Conservation (phyloP, 2,113 vertebrate species). For the Crotophaga sulcirostris region DNA sequence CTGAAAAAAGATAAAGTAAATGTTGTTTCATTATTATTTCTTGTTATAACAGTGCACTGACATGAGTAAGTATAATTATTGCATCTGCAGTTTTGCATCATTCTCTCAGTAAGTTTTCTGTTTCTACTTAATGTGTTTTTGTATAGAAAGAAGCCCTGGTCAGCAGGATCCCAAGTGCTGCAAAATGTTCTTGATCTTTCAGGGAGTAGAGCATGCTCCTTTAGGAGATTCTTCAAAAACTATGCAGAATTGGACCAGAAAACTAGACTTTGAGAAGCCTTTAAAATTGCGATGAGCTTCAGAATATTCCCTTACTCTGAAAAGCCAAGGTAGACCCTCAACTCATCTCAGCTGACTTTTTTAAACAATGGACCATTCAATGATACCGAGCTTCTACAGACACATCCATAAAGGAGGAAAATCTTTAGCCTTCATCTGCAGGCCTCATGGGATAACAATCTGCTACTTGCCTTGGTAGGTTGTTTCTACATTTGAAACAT, state of each 20-base stretch:
- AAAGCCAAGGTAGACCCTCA: neutral
- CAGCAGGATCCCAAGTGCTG: neutral
- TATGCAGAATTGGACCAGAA: neutral
- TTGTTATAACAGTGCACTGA: neutral
- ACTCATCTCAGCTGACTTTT: neutral
- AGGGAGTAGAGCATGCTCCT: fast-evolving
- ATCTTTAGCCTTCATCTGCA: neutral
- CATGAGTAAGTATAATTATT: neutral
- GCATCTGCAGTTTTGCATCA: neutral
- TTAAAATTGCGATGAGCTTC: neutral
- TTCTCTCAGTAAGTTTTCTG: neutral
- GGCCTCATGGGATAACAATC: neutral
- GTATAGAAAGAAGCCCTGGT: neutral
- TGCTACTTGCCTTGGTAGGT: neutral
- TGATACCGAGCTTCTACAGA: neutral
- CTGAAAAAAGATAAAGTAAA: neutral
- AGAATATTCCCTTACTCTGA: neutral
- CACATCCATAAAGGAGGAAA: neutral
- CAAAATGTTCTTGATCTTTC: neutral
- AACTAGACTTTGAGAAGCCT: neutral
- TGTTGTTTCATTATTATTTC: neutral
- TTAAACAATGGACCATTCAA: neutral
- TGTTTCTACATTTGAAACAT: neutral
- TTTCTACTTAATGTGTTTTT: neutral
- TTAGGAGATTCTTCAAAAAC: neutral